A percentile compares a stretch with the other conserved stretches of the same genome.
Evolutionary conservation across 2,888 invertebrate genomes (phyloP).

Genomic region (Cheilosia grossa): DNA sequence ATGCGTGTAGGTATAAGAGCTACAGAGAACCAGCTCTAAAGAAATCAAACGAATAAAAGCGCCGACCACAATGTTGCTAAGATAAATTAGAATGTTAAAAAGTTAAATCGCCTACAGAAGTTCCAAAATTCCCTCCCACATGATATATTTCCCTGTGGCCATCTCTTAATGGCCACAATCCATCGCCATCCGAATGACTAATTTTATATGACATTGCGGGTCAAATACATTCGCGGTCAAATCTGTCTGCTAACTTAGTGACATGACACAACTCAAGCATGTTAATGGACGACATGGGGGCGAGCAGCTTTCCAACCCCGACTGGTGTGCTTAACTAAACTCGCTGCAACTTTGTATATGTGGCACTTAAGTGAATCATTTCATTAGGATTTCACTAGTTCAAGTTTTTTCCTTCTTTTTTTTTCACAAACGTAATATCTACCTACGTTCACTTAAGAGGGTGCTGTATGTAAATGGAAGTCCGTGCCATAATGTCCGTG

Average conservation of each 20-base stretch:
- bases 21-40: too few relatives aligned
- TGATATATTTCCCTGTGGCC: not conserved
- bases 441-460: not conserved
- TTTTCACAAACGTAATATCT: not conserved
- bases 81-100: too few relatives aligned
- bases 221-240: not conserved
- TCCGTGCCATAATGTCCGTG: constrained; percentile 14
- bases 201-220: constrained; percentile 3
- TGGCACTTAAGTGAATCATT: constrained; percentile 34
- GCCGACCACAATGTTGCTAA: too few relatives aligned
- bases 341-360: constrained; percentile 5
- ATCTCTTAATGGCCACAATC: not conserved
- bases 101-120: too few relatives aligned
- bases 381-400: not conserved
- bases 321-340: not conserved
- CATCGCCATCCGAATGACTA: not conserved
- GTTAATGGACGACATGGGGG: not conserved
- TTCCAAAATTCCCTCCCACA: too few relatives aligned
- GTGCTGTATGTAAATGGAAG: constrained; percentile 21
- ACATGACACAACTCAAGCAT: constrained; percentile 1
- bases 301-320: not conserved
- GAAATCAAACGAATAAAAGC: too few relatives aligned
- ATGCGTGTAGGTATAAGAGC: too few relatives aligned
- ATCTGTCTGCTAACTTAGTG: constrained; percentile 5
- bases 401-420: not conserved